Conservation (phyloP, 2,113 vertebrate genomes). For the Brienomyrus brachyistius region DNA sequence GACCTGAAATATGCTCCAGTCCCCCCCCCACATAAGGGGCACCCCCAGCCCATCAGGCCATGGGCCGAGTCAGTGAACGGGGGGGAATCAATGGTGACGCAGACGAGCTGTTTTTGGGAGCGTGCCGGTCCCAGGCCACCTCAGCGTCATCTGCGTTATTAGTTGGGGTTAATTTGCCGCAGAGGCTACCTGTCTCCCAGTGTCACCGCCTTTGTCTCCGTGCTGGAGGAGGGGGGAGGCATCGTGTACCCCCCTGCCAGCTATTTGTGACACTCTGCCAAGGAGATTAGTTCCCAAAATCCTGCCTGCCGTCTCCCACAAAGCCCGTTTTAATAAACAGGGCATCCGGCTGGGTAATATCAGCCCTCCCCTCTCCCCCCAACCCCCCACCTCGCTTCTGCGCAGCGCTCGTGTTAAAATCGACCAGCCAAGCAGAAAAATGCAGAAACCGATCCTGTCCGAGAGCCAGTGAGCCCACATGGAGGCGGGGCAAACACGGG, state of each 20-base stretch:
- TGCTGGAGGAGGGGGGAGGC: neutral
- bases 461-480: neutral
- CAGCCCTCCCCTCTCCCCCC: neutral
- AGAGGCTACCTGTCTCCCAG: constrained; percentile 22
- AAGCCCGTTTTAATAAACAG: constrained; percentile 27
- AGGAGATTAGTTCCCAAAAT: constrained; percentile 25
- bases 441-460: constrained; percentile 19
- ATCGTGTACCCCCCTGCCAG: neutral
- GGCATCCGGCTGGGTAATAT: constrained; percentile 21
- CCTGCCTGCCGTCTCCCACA: constrained; percentile 17
- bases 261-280: constrained; percentile 24
- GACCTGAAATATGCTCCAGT: neutral
- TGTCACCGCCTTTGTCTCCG: constrained; percentile 15
- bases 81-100: neutral
- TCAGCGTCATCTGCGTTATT: constrained; percentile 22
- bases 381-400: neutral
- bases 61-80: neutral
- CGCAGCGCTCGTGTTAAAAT: constrained; percentile 6
- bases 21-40: neutral
- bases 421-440: constrained; percentile 29
- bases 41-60: neutral
- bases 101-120: neutral
- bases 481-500: neutral
- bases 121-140: neutral
- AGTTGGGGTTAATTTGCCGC: constrained; percentile 25